Conservation (phyloP, 2,797 vertebrate genomes). For the Rhabdomys pumilio region DNA sequence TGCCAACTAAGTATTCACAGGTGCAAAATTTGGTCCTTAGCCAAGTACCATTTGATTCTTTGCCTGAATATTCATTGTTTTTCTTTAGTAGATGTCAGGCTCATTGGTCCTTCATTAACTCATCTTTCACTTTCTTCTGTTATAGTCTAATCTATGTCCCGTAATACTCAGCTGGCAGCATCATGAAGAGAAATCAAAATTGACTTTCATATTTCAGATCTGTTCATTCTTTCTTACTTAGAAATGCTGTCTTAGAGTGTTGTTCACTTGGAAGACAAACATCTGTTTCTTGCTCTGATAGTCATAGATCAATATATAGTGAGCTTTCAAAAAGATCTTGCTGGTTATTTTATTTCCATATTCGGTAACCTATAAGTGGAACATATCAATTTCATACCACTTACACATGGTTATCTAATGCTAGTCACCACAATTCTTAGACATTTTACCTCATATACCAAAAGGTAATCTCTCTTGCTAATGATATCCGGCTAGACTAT, state of each 20-base stretch:
- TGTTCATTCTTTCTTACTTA: neutral
- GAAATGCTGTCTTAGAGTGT: neutral
- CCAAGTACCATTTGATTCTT: neutral
- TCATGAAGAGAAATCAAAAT: neutral
- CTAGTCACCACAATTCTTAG: neutral
- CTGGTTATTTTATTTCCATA: neutral
- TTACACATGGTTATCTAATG: neutral
- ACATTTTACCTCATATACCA: neutral
- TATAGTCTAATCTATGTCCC: neutral
- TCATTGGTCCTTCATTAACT: neutral
- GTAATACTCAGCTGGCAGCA: neutral
- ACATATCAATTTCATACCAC: neutral
- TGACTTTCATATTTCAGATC: neutral
- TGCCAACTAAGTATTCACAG: neutral
- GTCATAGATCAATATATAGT: neutral
- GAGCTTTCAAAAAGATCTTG: neutral
- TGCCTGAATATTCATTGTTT: neutral
- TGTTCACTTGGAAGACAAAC: neutral
- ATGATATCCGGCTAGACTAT: neutral
- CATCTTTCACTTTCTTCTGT: neutral
- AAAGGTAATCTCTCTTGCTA: neutral
- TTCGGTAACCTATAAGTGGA: neutral
- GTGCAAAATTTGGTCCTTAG: neutral
- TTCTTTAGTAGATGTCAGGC: neutral
- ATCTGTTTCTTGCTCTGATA: conserved; percentile 15